Conservation (phyloP, 1,140 invertebrate species). For the Phortica variegata region DNA sequence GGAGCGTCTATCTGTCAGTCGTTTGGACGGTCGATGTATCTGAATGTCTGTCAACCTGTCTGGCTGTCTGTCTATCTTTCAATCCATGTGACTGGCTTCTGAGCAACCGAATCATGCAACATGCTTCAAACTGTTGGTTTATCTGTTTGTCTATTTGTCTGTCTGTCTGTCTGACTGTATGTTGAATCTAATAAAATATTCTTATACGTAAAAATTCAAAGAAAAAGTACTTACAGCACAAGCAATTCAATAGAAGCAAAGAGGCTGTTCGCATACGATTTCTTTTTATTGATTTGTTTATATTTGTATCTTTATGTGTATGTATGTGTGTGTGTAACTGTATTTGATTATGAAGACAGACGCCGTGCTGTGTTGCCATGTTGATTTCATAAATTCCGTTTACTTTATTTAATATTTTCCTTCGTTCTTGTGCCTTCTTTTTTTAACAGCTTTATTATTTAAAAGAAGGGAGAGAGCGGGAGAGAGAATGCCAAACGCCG, state of each 20-base stretch:
- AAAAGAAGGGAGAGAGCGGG: too few species aligned
- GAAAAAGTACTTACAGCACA: slow-evolving; percentile 13
- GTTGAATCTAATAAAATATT: too few species aligned
- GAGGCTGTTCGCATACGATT: slow-evolving; percentile 13
- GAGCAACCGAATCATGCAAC: too few species aligned
- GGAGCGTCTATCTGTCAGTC: not conserved
- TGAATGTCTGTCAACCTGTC: not conserved
- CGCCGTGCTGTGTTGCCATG: slow-evolving; percentile 18
- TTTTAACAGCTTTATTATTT: not conserved
- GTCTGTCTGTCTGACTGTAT: too few species aligned
- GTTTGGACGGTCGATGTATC: not conserved
- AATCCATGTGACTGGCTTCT: not conserved
- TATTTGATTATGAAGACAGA: too few species aligned
- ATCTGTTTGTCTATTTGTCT: too few species aligned
- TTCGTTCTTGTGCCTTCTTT: not conserved
- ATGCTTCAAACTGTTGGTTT: too few species aligned
- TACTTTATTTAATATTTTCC: slow-evolving; percentile 11
- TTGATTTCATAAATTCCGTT: slow-evolving; percentile 37
- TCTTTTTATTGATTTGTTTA: slow-evolving; percentile 47
- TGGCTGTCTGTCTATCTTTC: not conserved
- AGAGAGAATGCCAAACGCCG: too few species aligned
- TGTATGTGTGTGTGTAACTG: slow-evolving; percentile 6
- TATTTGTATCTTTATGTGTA: slow-evolving; percentile 23
- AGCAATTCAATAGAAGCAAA: slow-evolving; percentile 14
- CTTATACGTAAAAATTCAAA: not conserved